Percentiles rank a stretch among this genome's conserved stretches.
Evolutionary conservation across 2,113 vertebrate genomes (phyloP).

Genomic region (Pteronura brasiliensis): DNA sequence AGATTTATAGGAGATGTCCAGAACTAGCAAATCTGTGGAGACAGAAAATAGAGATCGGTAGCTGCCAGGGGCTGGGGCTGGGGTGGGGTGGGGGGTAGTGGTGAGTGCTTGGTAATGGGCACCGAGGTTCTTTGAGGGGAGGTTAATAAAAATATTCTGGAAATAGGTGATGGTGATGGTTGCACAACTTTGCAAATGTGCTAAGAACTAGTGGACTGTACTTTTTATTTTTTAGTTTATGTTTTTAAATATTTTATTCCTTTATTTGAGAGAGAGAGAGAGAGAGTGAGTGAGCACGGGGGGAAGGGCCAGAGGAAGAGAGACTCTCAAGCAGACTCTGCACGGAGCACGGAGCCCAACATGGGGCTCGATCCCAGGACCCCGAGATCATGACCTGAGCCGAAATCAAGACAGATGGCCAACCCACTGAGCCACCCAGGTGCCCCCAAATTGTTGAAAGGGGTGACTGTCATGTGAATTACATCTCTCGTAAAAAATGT

Average conservation of each 20-base stretch:
- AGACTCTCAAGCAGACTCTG: not conserved
- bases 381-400: not conserved
- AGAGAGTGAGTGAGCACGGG: not conserved
- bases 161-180: not conserved
- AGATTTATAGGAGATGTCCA: not conserved
- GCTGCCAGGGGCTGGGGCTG: not conserved
- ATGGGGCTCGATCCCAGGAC: not conserved
- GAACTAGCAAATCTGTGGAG: not conserved
- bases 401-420: not conserved
- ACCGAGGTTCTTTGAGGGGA: not conserved
- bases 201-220: not conserved
- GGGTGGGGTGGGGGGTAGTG: not conserved
- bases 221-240: not conserved
- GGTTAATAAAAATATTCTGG: not conserved
- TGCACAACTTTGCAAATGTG: not conserved
- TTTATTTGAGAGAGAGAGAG: not conserved
- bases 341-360: not conserved
- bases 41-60: not conserved
- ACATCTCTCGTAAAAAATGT: rapidly evolving
- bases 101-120: not conserved
- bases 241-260: not conserved
- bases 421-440: not conserved
- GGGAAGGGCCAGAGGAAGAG: too few relatives aligned
- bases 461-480: not conserved
- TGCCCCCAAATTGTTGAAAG: not conserved